Conservation (phyloP, 1,140 invertebrate genomes). For the Lordiphosa clarofinis region DNA sequence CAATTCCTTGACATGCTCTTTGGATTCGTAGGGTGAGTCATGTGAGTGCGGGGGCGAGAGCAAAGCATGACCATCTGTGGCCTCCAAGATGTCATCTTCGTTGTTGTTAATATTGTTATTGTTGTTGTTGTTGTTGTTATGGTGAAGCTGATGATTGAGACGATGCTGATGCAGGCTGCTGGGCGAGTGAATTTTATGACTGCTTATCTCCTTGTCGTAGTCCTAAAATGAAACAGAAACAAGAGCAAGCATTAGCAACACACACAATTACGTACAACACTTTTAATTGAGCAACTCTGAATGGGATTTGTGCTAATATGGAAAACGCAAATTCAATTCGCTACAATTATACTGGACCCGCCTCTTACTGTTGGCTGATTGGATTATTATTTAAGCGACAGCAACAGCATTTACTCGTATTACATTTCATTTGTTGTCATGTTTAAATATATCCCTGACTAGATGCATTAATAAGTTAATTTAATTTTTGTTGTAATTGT, state of each 20-base stretch:
- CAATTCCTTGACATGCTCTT: slow-evolving; percentile 73
- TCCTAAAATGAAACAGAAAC: slow-evolving; percentile 37
- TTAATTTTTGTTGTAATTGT: slow-evolving; percentile 75
- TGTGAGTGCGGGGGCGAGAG: slow-evolving; percentile 57
- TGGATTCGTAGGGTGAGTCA: slow-evolving; percentile 50
- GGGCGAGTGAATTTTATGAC: slow-evolving; percentile 72
- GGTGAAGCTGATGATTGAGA: slow-evolving; percentile 30
- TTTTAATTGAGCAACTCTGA: slow-evolving; percentile 26
- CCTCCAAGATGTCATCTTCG: slow-evolving; percentile 59
- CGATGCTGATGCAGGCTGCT: slow-evolving; percentile 40
- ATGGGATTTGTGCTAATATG: not conserved
- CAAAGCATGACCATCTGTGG: slow-evolving; percentile 30
- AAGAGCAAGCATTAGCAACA: slow-evolving; percentile 9
- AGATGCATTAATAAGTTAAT: slow-evolving; percentile 69
- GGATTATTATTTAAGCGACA: slow-evolving; percentile 71
- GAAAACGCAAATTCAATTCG: slow-evolving; percentile 25
- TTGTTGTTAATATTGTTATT: slow-evolving; percentile 32
- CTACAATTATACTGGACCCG: slow-evolving; percentile 39
- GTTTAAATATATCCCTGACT: slow-evolving; percentile 40
- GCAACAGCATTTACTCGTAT: slow-evolving; percentile 50
- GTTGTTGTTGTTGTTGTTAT: slow-evolving; percentile 29
- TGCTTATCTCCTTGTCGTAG: slow-evolving; percentile 71
- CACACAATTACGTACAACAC: not conserved
- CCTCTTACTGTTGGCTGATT: slow-evolving; percentile 63
- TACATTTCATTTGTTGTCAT: slow-evolving; percentile 65